These are phyloP conservation scores for Lissocephala sabroskyi DNA, from an alignment of 2,888 invertebrate genomes.

Conservation along the genomic window DNA sequence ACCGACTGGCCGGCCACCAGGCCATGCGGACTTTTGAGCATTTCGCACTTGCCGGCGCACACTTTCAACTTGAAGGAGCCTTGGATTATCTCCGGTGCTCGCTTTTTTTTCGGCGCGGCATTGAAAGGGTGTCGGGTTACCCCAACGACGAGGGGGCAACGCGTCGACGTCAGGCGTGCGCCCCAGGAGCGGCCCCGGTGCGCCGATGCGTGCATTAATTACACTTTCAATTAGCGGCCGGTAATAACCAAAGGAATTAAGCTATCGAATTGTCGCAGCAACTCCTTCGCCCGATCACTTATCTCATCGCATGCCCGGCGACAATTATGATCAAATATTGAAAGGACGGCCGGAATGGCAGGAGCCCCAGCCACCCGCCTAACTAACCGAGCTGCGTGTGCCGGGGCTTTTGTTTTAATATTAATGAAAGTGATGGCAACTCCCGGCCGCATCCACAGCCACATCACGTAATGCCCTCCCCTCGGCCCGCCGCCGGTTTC, in stretches of 20 bases:
- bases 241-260: constrained; percentile 47
- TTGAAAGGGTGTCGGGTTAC: constrained; percentile 58
- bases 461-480: constrained; percentile 45
- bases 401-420: constrained; percentile 41
- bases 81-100: too few species aligned
- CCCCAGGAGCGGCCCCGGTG: constrained; percentile 8
- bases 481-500: too few species aligned
- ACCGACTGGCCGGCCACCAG: constrained; percentile 10
- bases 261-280: constrained; percentile 61
- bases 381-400: background rate
- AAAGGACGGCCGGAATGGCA: too few species aligned
- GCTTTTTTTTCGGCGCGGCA: constrained; percentile 20
- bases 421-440: constrained; percentile 44
- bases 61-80: constrained; percentile 43
- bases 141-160: constrained; percentile 16
- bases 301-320: constrained; percentile 49
- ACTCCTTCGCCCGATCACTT: constrained; percentile 16
- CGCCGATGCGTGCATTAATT: constrained; percentile 61
- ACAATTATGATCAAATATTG: constrained; percentile 62
- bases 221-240: constrained; percentile 65
- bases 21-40: constrained; percentile 39
- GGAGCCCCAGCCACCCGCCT: background rate
- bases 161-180: constrained; percentile 22
- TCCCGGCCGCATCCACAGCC: constrained; percentile 18
- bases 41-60: constrained; percentile 66